Base-by-base conservation (phyloP, 2,113 vertebrate species). In the Hemiprocne comata region DNA sequence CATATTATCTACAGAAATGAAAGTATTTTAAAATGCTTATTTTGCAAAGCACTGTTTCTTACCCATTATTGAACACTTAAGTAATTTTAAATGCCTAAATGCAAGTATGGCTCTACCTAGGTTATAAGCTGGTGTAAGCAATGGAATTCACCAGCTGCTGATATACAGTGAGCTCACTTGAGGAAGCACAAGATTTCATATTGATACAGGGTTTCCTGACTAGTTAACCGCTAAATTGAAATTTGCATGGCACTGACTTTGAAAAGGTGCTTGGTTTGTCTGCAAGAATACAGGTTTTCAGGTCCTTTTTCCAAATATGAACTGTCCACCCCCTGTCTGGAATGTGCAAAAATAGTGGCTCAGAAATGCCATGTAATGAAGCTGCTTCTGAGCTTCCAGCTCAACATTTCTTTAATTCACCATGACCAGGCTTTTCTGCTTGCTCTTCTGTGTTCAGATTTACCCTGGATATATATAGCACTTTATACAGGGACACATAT, bases 1-100 rank as follows among this genome's bases (percentile, higher is more conserved):
- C 24, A 77, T 31, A 40, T 28, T 26, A 18, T 40, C 72, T 40
- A 65, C 58, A 93, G 61, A 85, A 96, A 83, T 28, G 9, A 69
- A 86, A 90, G 61, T 25, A 62, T 58, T 78, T 81, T 3, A 93
- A 95, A 94, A 88, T 21, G 15, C 48, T 80, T 55, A 34, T 93
- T 95, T 85, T 76, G 87, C 42, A 95, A 94, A 93, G 78, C 58
- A 74, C 29, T 80, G 71, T 55, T 94, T 73, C 77, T 55, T 85
- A 92, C 23, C 33, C 75, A 24, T 13, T 33, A 61, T 18, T 75
- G 29, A 93, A 72, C n/a, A 80, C 33, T 65, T 72, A 94, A 73
- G 93, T 57, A 7, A 71, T 51, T 91, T 36, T 53, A 67, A 94
- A 94, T 33, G 8, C 3, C 82, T 38, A 82, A 91, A 29, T 38